Base-by-base conservation (phyloP, 2,888 invertebrate species). In the Drosophila buzzatii region DNA sequence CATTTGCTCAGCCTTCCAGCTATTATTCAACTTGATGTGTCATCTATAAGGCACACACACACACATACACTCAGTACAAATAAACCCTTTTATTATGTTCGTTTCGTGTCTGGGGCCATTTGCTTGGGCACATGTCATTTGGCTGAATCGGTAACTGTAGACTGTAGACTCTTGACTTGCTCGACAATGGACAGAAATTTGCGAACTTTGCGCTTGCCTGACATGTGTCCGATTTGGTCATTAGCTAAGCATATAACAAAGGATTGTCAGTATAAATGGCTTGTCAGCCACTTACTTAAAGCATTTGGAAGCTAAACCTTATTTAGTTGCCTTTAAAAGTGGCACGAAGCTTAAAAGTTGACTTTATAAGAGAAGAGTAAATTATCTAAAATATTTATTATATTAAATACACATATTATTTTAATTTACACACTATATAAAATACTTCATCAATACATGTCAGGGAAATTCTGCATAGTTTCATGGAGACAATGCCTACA, bases 101-200 rank as follows among this genome's bases (percentile, higher is more conserved):
- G 33, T n/a, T 18, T 58, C 35, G 42, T 66, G 73, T 57, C 23
- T 49, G 52, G 42, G 49, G 51, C 42, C 52, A 69, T 76, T 76
- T 69, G 69, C 27, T 37, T 27, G 51, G 52, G 47, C 61, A 73
- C 62, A 69, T 69, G 73, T 67, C 69, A 73, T 64, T 70, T 63
- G 62, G 52, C 44, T 39, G 42, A 55, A 41, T 27, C 44, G 42
- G 69, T 69, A 60, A 61, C 73, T 64, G 45, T 47, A 55, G 53
- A 49, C 44, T 16, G 39, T 39, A 8, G 44, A 47, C 52, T 56
- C 61, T 62, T 45, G 52, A 58, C 51, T 69, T 52, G 33, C 4
- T 61, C 64, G 53, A 69, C 74, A 75, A 78, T 81, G 73, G 71
- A 39, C 53, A 63, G 70, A 77, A 82, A 77, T 77, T 80, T 69